Evolutionary conservation across 2,888 invertebrate species (phyloP).

Genomic region (Abscondita cerata): DNA sequence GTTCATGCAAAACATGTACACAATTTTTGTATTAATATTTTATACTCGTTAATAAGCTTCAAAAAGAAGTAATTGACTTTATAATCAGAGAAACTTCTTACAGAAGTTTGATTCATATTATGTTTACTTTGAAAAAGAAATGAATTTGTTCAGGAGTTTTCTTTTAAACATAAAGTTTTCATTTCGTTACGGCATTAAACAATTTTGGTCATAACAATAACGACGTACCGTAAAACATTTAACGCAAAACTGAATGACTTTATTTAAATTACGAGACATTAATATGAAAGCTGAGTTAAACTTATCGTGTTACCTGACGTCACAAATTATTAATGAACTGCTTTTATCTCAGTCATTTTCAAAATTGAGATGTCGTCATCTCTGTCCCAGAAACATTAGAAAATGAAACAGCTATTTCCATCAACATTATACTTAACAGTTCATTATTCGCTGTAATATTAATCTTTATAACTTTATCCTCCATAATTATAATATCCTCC

Average conservation of each 20-base stretch:
- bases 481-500: conserved; percentile 24
- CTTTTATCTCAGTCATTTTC: conserved; percentile 49
- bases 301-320: conserved; percentile 46
- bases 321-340: conserved; percentile 48
- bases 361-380: conserved; percentile 51
- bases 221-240: conserved; percentile 16
- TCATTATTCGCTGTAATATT: conserved; percentile 49
- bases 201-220: conserved; percentile 17
- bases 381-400: conserved; percentile 47
- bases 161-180: background rate
- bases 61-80: too few relatives aligned
- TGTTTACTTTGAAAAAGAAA: too few relatives aligned
- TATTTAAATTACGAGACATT: conserved; percentile 39
- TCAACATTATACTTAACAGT: conserved; percentile 49
- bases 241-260: conserved; percentile 22
- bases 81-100: too few relatives aligned
- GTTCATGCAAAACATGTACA: too few relatives aligned
- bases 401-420: conserved; percentile 48
- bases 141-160: too few relatives aligned
- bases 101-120: too few relatives aligned
- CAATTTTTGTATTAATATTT: too few relatives aligned
- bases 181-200: background rate
- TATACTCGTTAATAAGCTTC: too few relatives aligned
- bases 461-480: conserved; percentile 45
- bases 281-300: conserved; percentile 38